phyloP scores from a whole-genome alignment of 2,888 invertebrate species.

The Drosophila meridiana region DNA sequence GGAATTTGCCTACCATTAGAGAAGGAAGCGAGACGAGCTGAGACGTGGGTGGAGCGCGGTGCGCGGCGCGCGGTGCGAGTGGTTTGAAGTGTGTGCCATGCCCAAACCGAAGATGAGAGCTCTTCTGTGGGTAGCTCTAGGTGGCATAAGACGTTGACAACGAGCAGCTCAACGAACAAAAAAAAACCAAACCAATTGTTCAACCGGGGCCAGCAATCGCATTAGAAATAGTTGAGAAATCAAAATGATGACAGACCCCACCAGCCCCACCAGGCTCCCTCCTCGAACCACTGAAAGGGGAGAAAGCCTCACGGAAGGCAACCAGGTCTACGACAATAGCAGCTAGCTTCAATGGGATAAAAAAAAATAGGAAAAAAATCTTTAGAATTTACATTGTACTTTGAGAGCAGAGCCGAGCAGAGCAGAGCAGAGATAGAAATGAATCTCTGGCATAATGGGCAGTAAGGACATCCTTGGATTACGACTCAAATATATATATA shows the following conservation, averaged over 20 bases:
- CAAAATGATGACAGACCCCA: conserved; percentile 71
- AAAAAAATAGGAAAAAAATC: conserved; percentile 18
- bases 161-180: conserved; percentile 38
- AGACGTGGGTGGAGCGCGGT: conserved; percentile 22
- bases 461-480: conserved; percentile 3
- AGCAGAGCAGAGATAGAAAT: conserved; percentile 11
- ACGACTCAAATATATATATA: neutral
- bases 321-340: conserved; percentile 51
- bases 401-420: conserved; percentile 7
- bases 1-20: conserved; percentile 80
- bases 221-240: conserved; percentile 80
- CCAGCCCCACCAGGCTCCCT: conserved; percentile 10
- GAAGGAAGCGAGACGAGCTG: conserved; percentile 40
- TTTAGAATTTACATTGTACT: conserved; percentile 46
- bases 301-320: conserved; percentile 1
- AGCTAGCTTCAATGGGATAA: conserved; percentile 45
- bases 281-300: neutral
- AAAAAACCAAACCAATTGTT: conserved; percentile 67
- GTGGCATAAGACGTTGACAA: conserved; percentile 68
- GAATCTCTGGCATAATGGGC: conserved; percentile 11
- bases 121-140: conserved; percentile 47
- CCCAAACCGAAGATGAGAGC: conserved; percentile 64
- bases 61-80: conserved; percentile 16
- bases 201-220: conserved; percentile 67
- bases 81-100: conserved; percentile 56